Evolutionary conservation across 2,797 vertebrate species (phyloP).

Genomic region (Percopsis omiscomaycus): DNA sequence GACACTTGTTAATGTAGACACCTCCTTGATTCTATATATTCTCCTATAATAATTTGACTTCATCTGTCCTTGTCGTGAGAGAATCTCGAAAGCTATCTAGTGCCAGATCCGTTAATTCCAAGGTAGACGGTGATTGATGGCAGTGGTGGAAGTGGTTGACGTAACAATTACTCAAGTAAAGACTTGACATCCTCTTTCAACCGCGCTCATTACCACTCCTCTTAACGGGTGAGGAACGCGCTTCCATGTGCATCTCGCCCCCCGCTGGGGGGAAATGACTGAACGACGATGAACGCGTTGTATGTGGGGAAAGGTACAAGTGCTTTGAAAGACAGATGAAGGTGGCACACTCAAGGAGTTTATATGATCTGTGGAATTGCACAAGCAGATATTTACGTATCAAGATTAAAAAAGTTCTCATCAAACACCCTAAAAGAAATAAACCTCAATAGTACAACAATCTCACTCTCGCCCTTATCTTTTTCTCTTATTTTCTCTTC

Average conservation of each 20-base stretch:
- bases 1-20: constrained; percentile 40
- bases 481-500: constrained; percentile 65
- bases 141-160: constrained; percentile 56
- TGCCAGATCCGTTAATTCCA: constrained; percentile 69
- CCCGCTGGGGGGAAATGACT: constrained; percentile 42
- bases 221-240: constrained; percentile 51
- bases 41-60: constrained; percentile 67
- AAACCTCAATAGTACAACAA: neutral
- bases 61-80: constrained; percentile 64
- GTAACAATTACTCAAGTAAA: constrained; percentile 68
- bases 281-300: constrained; percentile 33
- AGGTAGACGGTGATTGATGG: constrained; percentile 74
- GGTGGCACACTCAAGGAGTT: neutral
- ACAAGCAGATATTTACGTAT: neutral
- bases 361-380: neutral
- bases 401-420: neutral
- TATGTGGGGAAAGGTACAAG: constrained; percentile 9
- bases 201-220: constrained; percentile 66
- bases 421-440: neutral
- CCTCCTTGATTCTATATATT: constrained; percentile 47
- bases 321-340: constrained; percentile 24
- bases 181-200: constrained; percentile 48
- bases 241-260: constrained; percentile 30
- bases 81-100: constrained; percentile 54
- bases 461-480: constrained; percentile 37